A percentile compares a stretch with the other conserved stretches of the same genome.
Evolutionary conservation across 2,797 vertebrate genomes (phyloP).

Genomic region (Peromyscus nudipes): DNA sequence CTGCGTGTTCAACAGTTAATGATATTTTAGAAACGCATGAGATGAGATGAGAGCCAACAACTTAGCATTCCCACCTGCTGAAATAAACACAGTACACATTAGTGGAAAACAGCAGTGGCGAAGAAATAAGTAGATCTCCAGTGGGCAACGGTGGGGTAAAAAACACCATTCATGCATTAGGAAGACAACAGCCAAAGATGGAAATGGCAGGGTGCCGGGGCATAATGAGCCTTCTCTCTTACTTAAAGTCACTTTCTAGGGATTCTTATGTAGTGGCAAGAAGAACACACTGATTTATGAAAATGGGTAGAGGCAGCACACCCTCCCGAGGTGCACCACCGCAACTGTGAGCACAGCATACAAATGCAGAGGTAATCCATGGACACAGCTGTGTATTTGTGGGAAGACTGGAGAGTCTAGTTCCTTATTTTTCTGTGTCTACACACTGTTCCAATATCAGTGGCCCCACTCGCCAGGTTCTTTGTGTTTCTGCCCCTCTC

Average conservation of each 20-base stretch:
- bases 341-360: neutral
- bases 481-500: neutral
- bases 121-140: too few relatives aligned
- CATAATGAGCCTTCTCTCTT: neutral
- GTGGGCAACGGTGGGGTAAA: neutral
- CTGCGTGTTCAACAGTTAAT: too few relatives aligned
- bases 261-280: neutral
- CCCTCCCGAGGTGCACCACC: fast-evolving
- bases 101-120: neutral
- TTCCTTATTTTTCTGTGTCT: neutral
- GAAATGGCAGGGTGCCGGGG: neutral
- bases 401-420: neutral
- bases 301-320: too few relatives aligned
- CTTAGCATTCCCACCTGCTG: neutral
- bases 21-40: neutral
- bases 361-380: neutral
- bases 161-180: too few relatives aligned
- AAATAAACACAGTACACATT: neutral
- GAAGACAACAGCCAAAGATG: neutral
- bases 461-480: neutral
- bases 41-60: too few relatives aligned
- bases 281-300: neutral
- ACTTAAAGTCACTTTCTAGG: neutral
- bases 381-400: neutral
- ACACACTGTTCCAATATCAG: neutral